A percentile compares a stretch with the other conserved stretches of the same genome.
Evolutionary conservation across 2,113 vertebrate species (phyloP).

Genomic region (Eidolon helvum): DNA sequence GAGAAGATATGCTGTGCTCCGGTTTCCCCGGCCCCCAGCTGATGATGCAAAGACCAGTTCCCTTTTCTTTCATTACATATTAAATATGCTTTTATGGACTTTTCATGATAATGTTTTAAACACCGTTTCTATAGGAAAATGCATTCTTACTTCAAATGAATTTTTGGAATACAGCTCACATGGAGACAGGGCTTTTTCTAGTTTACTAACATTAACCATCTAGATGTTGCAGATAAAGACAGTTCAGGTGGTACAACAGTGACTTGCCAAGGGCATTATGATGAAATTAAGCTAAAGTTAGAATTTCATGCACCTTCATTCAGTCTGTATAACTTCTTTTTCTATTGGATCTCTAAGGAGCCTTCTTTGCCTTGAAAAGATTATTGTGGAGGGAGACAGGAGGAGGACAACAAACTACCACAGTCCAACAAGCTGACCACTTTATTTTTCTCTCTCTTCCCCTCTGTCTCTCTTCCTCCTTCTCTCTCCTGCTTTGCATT

Average conservation of each 20-base stretch:
- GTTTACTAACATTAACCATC: background rate
- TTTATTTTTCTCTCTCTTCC: background rate
- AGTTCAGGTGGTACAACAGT: background rate
- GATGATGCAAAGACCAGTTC: background rate
- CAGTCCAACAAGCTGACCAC: background rate
- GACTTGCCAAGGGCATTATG: background rate
- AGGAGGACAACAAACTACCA: background rate
- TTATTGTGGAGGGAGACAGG: background rate
- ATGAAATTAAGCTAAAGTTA: conserved; percentile 15
- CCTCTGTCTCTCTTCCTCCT: background rate
- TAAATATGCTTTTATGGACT: background rate
- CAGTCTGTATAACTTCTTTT: background rate
- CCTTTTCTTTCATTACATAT: background rate
- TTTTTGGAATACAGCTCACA: background rate
- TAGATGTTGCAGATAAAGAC: background rate
- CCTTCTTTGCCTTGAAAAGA: background rate
- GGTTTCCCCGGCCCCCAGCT: background rate
- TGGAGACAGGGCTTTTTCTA: background rate
- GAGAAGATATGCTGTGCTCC: background rate
- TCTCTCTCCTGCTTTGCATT: background rate
- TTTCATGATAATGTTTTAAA: background rate
- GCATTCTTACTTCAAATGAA: background rate
- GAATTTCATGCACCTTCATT: background rate
- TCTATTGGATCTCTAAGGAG: background rate
- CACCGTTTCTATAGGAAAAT: background rate